These are phyloP conservation scores for Zophobas atratus DNA, from an alignment of 1,140 invertebrate species.

Conservation along the genomic window DNA sequence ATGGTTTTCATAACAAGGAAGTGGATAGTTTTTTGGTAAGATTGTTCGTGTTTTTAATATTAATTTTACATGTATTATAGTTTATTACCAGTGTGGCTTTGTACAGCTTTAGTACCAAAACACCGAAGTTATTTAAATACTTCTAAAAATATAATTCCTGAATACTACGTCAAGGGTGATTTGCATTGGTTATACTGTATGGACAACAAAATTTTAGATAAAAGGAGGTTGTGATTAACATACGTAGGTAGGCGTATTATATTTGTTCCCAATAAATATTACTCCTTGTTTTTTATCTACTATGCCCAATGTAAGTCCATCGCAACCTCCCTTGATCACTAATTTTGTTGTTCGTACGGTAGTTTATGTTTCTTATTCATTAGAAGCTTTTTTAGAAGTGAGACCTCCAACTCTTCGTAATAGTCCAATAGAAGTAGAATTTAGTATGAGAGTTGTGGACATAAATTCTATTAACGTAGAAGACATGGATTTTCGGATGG, in stretches of 20 bases:
- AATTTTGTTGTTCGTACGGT: too few species aligned
- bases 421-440: slow-evolving; percentile 80
- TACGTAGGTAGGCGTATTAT: too few species aligned
- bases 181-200: slow-evolving; percentile 5
- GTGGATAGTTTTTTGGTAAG: too few species aligned
- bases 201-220: background rate
- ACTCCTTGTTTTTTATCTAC: too few species aligned
- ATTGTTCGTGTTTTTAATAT: background rate
- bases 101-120: slow-evolving; percentile 54
- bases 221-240: too few species aligned
- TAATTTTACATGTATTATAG: background rate
- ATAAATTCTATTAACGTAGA: slow-evolving; percentile 90
- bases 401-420: slow-evolving; percentile 79
- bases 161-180: slow-evolving; percentile 64
- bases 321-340: too few species aligned
- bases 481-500: slow-evolving; percentile 90
- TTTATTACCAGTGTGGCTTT: background rate
- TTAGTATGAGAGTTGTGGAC: slow-evolving; percentile 86
- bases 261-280: too few species aligned
- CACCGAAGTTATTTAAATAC: slow-evolving; percentile 56
- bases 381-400: slow-evolving; percentile 72
- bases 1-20: too few species aligned
- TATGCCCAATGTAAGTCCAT: too few species aligned
- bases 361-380: too few species aligned
- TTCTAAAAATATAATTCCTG: slow-evolving; percentile 63